Conservation (phyloP, 2,113 vertebrate species). For the chimpanzee (Pan troglodytes) region NHGRI_mPanTro3-v2.1_pri NC_086015.1:135721001-135721500, state of each 20-base stretch:
- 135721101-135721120: background rate
- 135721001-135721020: background rate
- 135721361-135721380: background rate
- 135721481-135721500: conserved; percentile 11
- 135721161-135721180: conserved; percentile 38
- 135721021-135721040: background rate
- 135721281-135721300: background rate
- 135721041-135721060: background rate
- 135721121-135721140: background rate
- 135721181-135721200: background rate
- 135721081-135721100: background rate
- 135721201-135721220: background rate
- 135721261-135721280: background rate
- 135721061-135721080: background rate
- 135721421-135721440: background rate
- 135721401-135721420: background rate
- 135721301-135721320: background rate
- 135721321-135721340: background rate
- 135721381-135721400: background rate
- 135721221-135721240: background rate
- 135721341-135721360: background rate
- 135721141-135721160: background rate
- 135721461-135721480: background rate
- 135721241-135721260: background rate
- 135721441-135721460: background rate